These are phyloP conservation scores for Drosophila setifemur DNA, from an alignment of 1,140 invertebrate species.

Conservation along the genomic window DNA sequence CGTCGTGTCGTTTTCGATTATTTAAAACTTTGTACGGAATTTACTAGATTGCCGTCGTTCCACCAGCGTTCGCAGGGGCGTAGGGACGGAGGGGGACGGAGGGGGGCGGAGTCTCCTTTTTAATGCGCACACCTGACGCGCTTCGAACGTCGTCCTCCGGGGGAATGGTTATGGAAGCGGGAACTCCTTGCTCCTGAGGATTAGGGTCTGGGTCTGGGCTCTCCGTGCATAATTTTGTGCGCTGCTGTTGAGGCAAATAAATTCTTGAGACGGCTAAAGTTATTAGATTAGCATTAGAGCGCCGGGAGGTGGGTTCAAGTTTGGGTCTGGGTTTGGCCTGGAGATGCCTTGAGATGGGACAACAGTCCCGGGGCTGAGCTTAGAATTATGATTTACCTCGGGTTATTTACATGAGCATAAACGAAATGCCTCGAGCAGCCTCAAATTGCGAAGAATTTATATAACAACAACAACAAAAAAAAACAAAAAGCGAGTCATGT, in stretches of 20 bases:
- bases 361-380: slow-evolving; percentile 50
- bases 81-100: not conserved
- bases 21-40: slow-evolving; percentile 75
- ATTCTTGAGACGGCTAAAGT: slow-evolving; percentile 75
- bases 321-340: too few species aligned
- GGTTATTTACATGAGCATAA: slow-evolving; percentile 77
- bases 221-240: slow-evolving; percentile 75
- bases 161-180: too few species aligned
- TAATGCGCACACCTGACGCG: slow-evolving; percentile 80
- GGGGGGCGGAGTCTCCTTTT: slow-evolving; percentile 33
- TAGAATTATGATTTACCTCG: slow-evolving; percentile 73
- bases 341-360: too few species aligned
- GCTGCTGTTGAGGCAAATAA: slow-evolving; percentile 78
- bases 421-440: slow-evolving; percentile 39
- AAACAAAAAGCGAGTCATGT: slow-evolving; percentile 63
- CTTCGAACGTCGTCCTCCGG: slow-evolving; percentile 62
- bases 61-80: not conserved
- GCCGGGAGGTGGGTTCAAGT: not conserved
- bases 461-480: too few species aligned
- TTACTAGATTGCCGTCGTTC: slow-evolving; percentile 39
- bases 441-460: slow-evolving; percentile 59
- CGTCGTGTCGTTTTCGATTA: slow-evolving; percentile 79
- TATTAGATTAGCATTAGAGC: slow-evolving; percentile 79
- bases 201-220: slow-evolving; percentile 35
- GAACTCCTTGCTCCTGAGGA: slow-evolving; percentile 25